A percentile compares a stretch with the other conserved stretches of the same genome.
phyloP scores from a whole-genome alignment of 1,140 invertebrate genomes.

The Geopemphigus sp. region DNA sequence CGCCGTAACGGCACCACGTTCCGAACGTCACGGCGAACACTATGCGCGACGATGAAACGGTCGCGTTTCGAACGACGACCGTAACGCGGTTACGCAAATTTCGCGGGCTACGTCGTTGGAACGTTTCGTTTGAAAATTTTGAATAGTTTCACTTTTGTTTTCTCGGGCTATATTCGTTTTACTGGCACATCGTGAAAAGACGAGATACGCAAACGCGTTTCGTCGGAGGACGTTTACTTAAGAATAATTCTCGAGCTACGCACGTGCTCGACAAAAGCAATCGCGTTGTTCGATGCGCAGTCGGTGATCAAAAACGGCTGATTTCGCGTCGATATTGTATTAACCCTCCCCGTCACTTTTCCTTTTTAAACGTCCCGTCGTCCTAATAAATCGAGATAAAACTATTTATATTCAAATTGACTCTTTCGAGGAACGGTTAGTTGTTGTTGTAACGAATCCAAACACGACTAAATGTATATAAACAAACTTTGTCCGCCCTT shows the following conservation, averaged over 20 bases:
- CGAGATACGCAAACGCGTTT: constrained; percentile 1
- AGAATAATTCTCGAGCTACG: constrained; percentile 6
- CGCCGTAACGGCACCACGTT: too few relatives aligned
- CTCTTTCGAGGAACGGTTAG: not conserved
- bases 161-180: not conserved
- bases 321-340: constrained; percentile 3
- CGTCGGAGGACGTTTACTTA: not conserved
- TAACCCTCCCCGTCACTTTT: too few relatives aligned
- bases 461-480: too few relatives aligned
- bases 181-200: not conserved
- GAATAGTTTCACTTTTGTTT: constrained; percentile 12
- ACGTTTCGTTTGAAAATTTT: constrained; percentile 12
- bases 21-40: not conserved
- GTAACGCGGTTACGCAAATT: not conserved
- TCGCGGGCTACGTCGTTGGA: not conserved
- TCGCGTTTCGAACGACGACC: not conserved
- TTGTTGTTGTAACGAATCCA: not conserved
- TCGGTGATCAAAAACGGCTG: constrained; percentile 11
- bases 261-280: not conserved
- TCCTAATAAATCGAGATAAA: not conserved
- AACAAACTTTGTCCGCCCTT: not conserved
- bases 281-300: not conserved
- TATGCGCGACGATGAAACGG: not conserved
- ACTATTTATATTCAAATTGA: constrained; percentile 33
- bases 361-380: too few relatives aligned